Conservation (phyloP, 2,797 vertebrate species). For the Pangasius larnaudii region DNA sequence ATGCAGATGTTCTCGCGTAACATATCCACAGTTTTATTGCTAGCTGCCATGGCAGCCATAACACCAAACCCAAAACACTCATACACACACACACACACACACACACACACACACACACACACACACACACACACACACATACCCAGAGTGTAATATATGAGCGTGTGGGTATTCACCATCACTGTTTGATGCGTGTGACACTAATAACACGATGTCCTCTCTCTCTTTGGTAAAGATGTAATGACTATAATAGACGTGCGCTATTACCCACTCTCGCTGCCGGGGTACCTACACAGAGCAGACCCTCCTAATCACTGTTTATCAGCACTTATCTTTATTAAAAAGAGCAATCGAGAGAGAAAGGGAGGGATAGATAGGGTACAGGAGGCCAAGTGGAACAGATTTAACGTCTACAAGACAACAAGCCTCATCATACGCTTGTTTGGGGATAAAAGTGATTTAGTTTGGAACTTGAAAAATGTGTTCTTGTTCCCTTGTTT, state of each 20-base stretch:
- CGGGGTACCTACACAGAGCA: slow-evolving; percentile 33
- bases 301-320: slow-evolving; percentile 54
- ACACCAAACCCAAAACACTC: not conserved
- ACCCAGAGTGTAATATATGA: slow-evolving; percentile 21
- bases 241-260: slow-evolving; percentile 53
- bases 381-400: slow-evolving; percentile 41
- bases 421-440: not conserved
- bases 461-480: slow-evolving; percentile 38
- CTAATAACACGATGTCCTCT: slow-evolving; percentile 51
- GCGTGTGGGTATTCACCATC: slow-evolving; percentile 15
- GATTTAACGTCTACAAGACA: slow-evolving; percentile 34
- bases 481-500: not conserved
- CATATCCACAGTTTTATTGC: not conserved
- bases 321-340: slow-evolving; percentile 70
- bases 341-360: slow-evolving; percentile 35
- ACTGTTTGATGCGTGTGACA: slow-evolving; percentile 48
- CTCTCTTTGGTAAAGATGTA: slow-evolving; percentile 40
- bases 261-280: slow-evolving; percentile 49
- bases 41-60: slow-evolving; percentile 16
- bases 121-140: not conserved
- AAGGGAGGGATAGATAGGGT: not conserved
- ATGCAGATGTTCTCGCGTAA: not conserved
- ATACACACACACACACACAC: not conserved
- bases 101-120: not conserved
- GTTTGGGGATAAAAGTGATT: slow-evolving; percentile 44